These are phyloP conservation scores for Ectropis grisescens DNA, from an alignment of 1,140 invertebrate genomes.

Conservation along the genomic window DNA sequence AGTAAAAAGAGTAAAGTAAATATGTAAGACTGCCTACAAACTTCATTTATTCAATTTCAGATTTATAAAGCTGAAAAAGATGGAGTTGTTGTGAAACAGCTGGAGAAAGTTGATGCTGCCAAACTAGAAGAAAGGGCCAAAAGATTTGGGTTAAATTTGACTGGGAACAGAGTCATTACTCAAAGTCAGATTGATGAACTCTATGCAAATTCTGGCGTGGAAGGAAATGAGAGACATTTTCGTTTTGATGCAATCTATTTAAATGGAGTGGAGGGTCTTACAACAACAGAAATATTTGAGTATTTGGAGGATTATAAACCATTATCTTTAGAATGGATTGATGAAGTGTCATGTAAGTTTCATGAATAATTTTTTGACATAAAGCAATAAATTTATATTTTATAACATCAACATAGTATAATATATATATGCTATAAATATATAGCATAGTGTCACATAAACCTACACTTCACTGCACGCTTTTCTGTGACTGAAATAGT, in stretches of 20 bases:
- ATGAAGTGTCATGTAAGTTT: constrained; percentile 79
- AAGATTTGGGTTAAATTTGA: constrained; percentile 75
- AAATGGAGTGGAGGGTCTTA: constrained; percentile 81
- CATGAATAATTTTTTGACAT: constrained; percentile 3
- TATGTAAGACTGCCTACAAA: no score
- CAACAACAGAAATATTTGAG: constrained; percentile 82
- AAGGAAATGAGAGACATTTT: constrained; percentile 74
- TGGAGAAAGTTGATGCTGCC: constrained; percentile 73
- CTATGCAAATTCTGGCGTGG: constrained; percentile 77
- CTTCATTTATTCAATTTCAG: no score
- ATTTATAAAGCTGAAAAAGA: constrained; percentile 60
- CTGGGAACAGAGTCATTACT: constrained; percentile 65
- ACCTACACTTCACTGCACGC: no score
- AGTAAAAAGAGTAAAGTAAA: no score
- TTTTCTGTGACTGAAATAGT: no score
- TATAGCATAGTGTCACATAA: no score
- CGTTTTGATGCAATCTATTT: constrained; percentile 82
- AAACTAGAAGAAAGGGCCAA: constrained; percentile 79
- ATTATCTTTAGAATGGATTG: constrained; percentile 83
- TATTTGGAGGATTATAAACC: constrained; percentile 84
- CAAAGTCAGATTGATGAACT: constrained; percentile 74
- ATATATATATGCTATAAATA: no score
- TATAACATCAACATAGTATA: no score
- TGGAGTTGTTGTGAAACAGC: constrained; percentile 72
- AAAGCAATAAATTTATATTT: no score